These are phyloP conservation scores for Drusus annulatus DNA, from an alignment of 1,140 invertebrate genomes.

Conservation along the genomic window DNA sequence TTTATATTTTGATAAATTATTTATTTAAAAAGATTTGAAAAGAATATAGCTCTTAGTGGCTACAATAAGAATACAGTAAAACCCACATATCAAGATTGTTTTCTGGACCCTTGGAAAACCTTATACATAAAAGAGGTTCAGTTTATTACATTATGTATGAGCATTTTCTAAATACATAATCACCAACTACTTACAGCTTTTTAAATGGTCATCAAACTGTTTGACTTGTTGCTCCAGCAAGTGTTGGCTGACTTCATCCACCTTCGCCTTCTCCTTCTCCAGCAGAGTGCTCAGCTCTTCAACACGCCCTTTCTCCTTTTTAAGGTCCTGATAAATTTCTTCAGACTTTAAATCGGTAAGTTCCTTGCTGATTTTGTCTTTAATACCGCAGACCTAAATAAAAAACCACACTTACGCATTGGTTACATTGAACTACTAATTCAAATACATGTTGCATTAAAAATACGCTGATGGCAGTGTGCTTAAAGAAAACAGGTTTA, in stretches of 20 bases:
- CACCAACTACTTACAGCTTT: constrained; percentile 44
- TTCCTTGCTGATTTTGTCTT: constrained; percentile 53
- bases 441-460: too few relatives aligned
- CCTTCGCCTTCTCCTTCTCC: constrained; percentile 66
- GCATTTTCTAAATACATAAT: too few relatives aligned
- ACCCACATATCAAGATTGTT: too few relatives aligned
- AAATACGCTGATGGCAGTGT: too few relatives aligned
- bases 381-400: constrained; percentile 50
- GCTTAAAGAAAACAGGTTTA: too few relatives aligned
- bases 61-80: too few relatives aligned
- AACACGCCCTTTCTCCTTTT: constrained; percentile 43
- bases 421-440: not conserved
- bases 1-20: too few relatives aligned
- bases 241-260: constrained; percentile 61
- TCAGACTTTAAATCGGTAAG: constrained; percentile 43
- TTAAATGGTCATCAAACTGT: constrained; percentile 50
- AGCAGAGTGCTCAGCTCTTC: constrained; percentile 64
- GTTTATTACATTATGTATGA: too few relatives aligned
- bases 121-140: too few relatives aligned
- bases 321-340: constrained; percentile 48
- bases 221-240: constrained; percentile 50
- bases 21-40: too few relatives aligned
- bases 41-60: too few relatives aligned
- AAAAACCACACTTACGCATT: constrained; percentile 8
- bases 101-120: too few relatives aligned